Percentiles rank a stretch among this genome's conserved stretches.
Conservation (phyloP, 2,113 vertebrate species). For the Halcyon senegalensis region DNA sequence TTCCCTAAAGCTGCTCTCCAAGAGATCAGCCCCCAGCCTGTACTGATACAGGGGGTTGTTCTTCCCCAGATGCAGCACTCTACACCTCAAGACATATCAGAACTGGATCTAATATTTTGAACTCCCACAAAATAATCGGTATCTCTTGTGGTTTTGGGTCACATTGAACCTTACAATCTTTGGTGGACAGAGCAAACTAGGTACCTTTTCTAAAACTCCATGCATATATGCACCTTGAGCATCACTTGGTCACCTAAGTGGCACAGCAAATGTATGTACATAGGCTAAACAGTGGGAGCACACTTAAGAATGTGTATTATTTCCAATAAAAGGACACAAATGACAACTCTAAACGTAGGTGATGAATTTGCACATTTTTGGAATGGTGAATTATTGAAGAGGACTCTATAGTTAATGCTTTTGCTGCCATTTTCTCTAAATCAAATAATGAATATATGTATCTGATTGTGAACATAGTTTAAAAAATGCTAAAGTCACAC, state of each 20-base stretch:
- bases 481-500: constrained; percentile 11
- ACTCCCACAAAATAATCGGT: neutral
- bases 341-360: neutral
- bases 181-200: neutral
- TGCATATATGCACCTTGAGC: neutral
- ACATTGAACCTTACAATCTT: neutral
- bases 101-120: neutral
- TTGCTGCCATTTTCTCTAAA: constrained; percentile 30
- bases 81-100: neutral
- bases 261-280: neutral
- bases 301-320: neutral
- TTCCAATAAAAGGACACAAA: neutral
- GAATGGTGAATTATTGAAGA: constrained; percentile 40
- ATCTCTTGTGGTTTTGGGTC: neutral
- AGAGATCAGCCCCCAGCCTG: no score
- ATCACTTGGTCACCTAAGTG: neutral
- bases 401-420: neutral
- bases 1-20: no score
- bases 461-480: constrained; percentile 30
- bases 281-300: neutral
- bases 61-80: no score
- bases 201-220: neutral
- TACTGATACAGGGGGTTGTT: no score
- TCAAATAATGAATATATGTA: neutral
- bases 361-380: neutral